Base-by-base conservation (phyloP, 1,140 invertebrate species). In the Megalopta genalis region DNA sequence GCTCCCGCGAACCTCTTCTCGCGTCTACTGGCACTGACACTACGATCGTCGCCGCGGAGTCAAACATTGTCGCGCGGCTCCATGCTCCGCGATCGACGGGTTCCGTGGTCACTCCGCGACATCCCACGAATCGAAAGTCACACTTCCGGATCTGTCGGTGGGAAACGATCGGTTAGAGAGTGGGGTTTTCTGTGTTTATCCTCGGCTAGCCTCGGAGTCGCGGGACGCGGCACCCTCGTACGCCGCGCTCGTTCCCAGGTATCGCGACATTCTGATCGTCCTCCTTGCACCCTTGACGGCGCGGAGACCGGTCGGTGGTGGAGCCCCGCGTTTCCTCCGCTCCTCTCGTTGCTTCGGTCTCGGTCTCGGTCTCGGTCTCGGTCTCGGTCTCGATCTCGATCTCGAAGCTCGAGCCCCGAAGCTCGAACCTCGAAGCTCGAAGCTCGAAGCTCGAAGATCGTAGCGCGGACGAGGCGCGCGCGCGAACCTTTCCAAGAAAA, bases 251-350 rank as follows among this genome's bases (percentile, higher is more conserved):
- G 37, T 64, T 25, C 73, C 23, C 62, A 49, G 57, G 57, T 77
- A 60, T n/a, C 25, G 69, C 67, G 74, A 60, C 78, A 84, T 85
- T 62, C 60, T 32, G 59, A 25, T 16, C 57, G 59, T 62, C 71
- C 23, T 67, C 23, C 16, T 80, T 64, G 65, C 71, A 69, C 72
- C 72, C 77, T 80, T 18, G 69, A 12, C 21, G 23, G 10, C 2
- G 46, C 42, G 37, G 42, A 39, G n/a, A 49, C 16, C 37, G 25
- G 54, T 39, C 57, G 42, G 25, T 37, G 57, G 16, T 32, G 37
- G 2, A 9, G 27, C 49, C 27, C 12, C 46, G 63, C n/a, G n/a
- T 32, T 64, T 74, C 8, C 42, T 62, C 18, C n/a, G 32, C 5
- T 66, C 62, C 42, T 46, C 32, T 52, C 49, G 32, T 14, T n/a